Conservation (phyloP, 2,113 vertebrate species). For the Sylvicapra grimmia region DNA sequence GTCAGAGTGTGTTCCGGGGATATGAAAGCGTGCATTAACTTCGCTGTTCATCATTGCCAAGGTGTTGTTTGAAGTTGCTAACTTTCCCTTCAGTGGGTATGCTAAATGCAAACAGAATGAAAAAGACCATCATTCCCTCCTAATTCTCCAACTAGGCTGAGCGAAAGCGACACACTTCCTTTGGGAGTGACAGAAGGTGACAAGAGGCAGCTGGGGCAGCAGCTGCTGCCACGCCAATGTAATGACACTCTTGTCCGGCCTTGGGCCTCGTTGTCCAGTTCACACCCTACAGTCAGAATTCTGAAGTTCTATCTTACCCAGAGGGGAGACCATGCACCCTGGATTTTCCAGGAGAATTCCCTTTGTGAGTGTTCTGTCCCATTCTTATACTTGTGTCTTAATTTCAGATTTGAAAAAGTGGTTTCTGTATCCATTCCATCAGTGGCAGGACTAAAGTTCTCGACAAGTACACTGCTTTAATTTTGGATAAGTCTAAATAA, state of each 20-base stretch:
- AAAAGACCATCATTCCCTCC: background rate
- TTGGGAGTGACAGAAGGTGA: background rate
- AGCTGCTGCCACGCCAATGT: background rate
- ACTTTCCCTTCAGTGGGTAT: conserved; percentile 40
- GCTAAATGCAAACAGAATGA: background rate
- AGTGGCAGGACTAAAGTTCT: background rate
- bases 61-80: conserved; percentile 39
- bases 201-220: background rate
- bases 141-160: background rate
- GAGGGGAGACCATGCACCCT: background rate
- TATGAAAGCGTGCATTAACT: background rate
- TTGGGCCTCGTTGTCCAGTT: background rate
- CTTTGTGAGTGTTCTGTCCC: background rate
- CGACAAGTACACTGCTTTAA: background rate
- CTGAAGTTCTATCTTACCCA: background rate
- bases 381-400: background rate
- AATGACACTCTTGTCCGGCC: background rate
- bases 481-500: background rate
- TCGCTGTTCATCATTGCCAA: conserved; percentile 30
- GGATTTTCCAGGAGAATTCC: background rate
- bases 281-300: background rate
- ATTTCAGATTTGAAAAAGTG: background rate
- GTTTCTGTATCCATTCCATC: background rate
- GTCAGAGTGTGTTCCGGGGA: background rate
- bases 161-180: background rate